Evolutionary conservation across 2,113 vertebrate species (phyloP), one percentile per base, ranked within the genome.

Genomic region (Echinops telfairi): DNA sequence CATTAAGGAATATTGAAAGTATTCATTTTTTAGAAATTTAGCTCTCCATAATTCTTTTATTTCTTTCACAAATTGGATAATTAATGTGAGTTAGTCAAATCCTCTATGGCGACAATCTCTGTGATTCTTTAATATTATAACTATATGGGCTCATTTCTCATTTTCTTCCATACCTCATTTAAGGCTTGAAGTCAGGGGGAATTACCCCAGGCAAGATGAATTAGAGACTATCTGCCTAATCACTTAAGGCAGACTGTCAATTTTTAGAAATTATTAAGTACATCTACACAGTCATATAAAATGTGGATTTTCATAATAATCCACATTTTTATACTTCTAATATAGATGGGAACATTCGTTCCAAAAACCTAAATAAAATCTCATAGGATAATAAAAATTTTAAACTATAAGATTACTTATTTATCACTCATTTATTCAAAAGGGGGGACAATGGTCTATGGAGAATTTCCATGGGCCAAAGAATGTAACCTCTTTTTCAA

Each of bases 61-160:
- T 97, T 96, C 93, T 95, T 96, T 97, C 94, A 95, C 97, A 96
- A 96, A 97, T 97, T 97, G 95, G 96, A 97, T 97, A 97, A 97
- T 97, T 97, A 97, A 97, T 96, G 96, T 95, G 97, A 96, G 95
- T 95, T 97, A 95, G 94, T 97, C 96, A 96, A 97, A 97, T 96
- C 86, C 94, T 97, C 95, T 95, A 94, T 95, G 91, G 94, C 96
- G 96, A 96, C 93, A 96, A 93, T 95, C 88, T 97, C 96, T 97
- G 96, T 97, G 97, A 97, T 97, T 97, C 95, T 96, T 96, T 95
- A 97, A 97, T 97, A 97, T 96, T 97, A 92, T 95, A 96, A 93
- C 95, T 96, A 91, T 94, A 64, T 90, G 95, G 90, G 92, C 96
- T 97, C 95, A 92, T 96, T 97, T 97, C 95, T 97, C 96, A 97